phyloP scores from a whole-genome alignment of 1,140 invertebrate species.

The Mizuhopecten yessoensis region DNA sequence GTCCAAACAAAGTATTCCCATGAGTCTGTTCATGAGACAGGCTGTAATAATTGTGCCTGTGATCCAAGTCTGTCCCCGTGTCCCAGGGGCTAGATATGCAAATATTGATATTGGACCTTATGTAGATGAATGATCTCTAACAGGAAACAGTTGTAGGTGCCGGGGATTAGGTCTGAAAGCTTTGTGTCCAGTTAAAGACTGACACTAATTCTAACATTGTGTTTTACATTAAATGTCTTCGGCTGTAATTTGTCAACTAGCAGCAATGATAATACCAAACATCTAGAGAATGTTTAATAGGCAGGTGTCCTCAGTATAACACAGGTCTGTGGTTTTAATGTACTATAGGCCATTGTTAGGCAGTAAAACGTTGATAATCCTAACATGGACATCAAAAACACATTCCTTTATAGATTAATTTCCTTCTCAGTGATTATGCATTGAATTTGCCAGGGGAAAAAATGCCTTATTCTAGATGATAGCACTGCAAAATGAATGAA shows the following conservation, averaged over 20 bases:
- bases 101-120: background rate
- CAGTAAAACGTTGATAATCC: background rate
- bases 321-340: background rate
- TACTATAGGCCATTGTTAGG: background rate
- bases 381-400: background rate
- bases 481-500: background rate
- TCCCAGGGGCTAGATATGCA: background rate
- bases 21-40: background rate
- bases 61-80: conserved; percentile 4
- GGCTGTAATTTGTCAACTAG: background rate
- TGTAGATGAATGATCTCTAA: background rate
- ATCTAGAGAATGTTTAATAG: background rate
- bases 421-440: background rate
- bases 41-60: background rate
- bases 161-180: background rate
- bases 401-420: background rate
- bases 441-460: background rate
- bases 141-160: background rate
- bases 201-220: conserved; percentile 20
- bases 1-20: background rate
- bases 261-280: conserved; percentile 11
- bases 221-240: background rate
- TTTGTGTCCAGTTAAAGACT: conserved; percentile 7
- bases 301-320: background rate
- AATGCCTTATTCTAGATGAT: background rate